Percentiles rank a stretch among this genome's conserved stretches.
phyloP scores from a whole-genome alignment of 2,797 vertebrate species.

The Poecilia picta region DNA sequence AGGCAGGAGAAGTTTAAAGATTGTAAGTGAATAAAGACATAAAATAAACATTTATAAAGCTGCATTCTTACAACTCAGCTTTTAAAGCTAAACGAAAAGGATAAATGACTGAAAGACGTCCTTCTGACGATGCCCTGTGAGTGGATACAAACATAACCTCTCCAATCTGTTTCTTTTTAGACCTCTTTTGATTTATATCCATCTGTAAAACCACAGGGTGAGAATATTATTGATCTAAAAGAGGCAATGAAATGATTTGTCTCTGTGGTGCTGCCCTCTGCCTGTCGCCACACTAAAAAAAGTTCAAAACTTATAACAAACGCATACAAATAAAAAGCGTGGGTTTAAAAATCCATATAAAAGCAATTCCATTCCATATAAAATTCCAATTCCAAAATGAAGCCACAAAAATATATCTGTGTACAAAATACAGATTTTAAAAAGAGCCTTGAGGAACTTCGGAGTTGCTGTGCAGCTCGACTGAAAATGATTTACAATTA shows the following conservation, averaged over 20 bases:
- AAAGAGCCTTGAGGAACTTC: constrained; percentile 48
- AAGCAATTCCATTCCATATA: constrained; percentile 54
- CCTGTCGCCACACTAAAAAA: constrained; percentile 32
- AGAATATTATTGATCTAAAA: constrained; percentile 18
- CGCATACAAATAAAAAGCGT: constrained; percentile 40
- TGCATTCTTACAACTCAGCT: constrained; percentile 9
- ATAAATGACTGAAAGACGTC: constrained; percentile 7
- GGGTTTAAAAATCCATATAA: constrained; percentile 54
- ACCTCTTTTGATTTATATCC: constrained; percentile 14
- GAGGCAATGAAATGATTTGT: constrained; percentile 34
- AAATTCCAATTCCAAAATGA: too few species aligned
- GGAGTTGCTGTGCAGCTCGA: constrained; percentile 51
- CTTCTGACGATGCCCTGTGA: constrained; percentile 47
- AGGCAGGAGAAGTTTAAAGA: constrained; percentile 6
- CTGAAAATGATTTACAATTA: constrained; percentile 43
- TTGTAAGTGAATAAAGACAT: constrained; percentile 4
- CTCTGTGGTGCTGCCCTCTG: constrained; percentile 71
- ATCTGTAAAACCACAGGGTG: constrained; percentile 12
- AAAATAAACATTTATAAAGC: constrained; percentile 10
- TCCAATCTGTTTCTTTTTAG: constrained; percentile 3
- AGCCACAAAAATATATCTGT: constrained; percentile 78
- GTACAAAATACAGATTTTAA: constrained; percentile 70
- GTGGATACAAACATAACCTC: constrained; percentile 3
- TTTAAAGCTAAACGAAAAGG: not conserved
- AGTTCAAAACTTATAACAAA: constrained; percentile 25